Base-by-base conservation (phyloP, 2,113 vertebrate genomes). In the Sebastes schlegelii region DNA sequence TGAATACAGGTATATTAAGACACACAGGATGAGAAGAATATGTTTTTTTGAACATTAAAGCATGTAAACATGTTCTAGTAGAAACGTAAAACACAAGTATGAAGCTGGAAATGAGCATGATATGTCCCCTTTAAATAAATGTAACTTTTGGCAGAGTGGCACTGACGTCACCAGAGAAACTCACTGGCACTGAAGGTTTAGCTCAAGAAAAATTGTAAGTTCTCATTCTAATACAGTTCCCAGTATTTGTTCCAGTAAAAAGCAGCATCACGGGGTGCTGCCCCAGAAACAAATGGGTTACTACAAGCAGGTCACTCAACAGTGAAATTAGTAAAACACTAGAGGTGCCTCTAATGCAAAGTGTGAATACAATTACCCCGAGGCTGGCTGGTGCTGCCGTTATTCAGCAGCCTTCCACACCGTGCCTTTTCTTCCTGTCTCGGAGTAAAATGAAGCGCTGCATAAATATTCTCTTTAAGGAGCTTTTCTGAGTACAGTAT, bases 261-360 rank as follows among this genome's bases (percentile, higher is more conserved):
- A 57, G 71, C 69, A 66, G 74, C 81, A 84, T 72, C 81, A 61
- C 42, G 70, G 77, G 89, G 83, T 72, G 75, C 72, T 85, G 86
- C 68, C 79, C 34, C 82, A 74, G 83, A 90, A 84, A 81, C 85
- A 91, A 90, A 80, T 77, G 81, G 77, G 79, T 88, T 83, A 80
- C 77, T 73, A 68, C 52, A 83, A 85, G 82, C 86, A 82, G 87
- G 83, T 89, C 91, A 91, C 75, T 94, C 87, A 91, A 85, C 88
- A 49, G 86, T 93, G 93, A 93, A 92, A 93, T 94, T 91, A 93
- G 87, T 80, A 83, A 86, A 89, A 91, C 64, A 76, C 82, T 67
- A 45, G 79, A 85, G 81, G 88, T 89, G 83, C 71, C 72, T 83
- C 68, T 83, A 81, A 93, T 74, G 80, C 68, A 80, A 87, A 78